These are phyloP conservation scores for Atrichornis clamosus DNA, from an alignment of 2,113 vertebrate genomes.

Conservation along the genomic window DNA sequence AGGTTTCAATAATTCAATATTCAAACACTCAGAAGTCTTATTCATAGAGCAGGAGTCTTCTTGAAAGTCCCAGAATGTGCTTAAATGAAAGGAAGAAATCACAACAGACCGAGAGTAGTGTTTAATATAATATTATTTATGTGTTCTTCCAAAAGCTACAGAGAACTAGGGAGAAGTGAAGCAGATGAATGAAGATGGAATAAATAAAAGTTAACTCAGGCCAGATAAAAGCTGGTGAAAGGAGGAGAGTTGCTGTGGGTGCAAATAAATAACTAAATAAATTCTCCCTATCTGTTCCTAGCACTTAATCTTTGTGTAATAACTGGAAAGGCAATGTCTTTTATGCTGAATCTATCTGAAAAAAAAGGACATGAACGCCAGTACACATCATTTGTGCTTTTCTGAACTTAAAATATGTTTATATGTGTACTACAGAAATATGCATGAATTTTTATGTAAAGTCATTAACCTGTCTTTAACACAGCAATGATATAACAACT, in stretches of 20 bases:
- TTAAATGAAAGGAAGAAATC: slow-evolving; percentile 4
- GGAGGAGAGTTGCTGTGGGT: background rate
- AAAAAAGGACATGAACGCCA: background rate
- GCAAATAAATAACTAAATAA: background rate
- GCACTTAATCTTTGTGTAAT: background rate
- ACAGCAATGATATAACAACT: background rate
- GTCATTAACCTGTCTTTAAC: background rate
- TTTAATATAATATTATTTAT: slow-evolving; percentile 16
- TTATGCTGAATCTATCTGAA: background rate
- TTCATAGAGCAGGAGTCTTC: background rate
- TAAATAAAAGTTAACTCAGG: background rate
- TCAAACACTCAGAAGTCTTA: background rate
- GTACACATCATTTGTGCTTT: background rate
- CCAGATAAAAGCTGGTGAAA: background rate
- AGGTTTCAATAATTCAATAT: slow-evolving; percentile 23
- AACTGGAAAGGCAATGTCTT: background rate
- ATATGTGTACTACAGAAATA: background rate
- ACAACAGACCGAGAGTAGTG: background rate
- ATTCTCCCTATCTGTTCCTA: background rate
- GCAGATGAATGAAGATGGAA: background rate
- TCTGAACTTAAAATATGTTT: background rate
- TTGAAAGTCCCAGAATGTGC: background rate
- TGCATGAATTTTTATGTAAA: background rate
- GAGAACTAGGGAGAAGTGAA: background rate
- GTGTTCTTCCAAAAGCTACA: background rate